Base-by-base conservation (phyloP, 2,888 invertebrate genomes). In the Philereme vetulata region DNA sequence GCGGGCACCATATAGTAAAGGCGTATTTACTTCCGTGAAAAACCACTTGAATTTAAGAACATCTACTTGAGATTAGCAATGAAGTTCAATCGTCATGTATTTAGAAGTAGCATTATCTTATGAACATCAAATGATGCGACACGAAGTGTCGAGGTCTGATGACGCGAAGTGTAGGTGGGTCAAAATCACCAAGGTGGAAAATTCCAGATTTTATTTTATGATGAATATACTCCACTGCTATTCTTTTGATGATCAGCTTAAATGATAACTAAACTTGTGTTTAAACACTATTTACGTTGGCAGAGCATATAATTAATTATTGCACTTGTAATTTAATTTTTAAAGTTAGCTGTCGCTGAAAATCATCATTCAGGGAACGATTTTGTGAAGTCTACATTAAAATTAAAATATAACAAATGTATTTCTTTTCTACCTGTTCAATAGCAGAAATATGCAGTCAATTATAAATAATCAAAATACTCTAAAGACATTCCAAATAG, bases 181-280 rank as follows among this genome's bases (percentile, higher is more conserved):
- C 33, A 10, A 35, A 48, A 48, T 4, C 11, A 11, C 44, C 44
- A 44, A 21, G 21, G 44, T 11, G 44, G 10, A 32, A 5, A 49
- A 49, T 36, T 49, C 36, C 49, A 49, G 36, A 36, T 36, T 49
- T 5, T 49, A 36, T 49, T 49, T 49, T 49, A 36, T 49, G 49
- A 49, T 49, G 36, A 49, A 49, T 49, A n/a, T 49, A 49, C 33
- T 36, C 7, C 36, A 36, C 46, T 33, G 32, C 46, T 33, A 33
- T 33, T 33, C 3, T 4, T 4, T 33, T 46, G 33, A 46, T 46
- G 4, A 46, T 46, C 9, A 33, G 32, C 6, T 2, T 46, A 33
- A 8, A 33, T 8, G 32, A 46, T 33, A 4, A 49, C 7, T 36
- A 49, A 49, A 36, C 9, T 49, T 49, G 10, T 10, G 21, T 49